Percentiles rank a stretch among this genome's conserved stretches.
Evolutionary conservation across 2,113 vertebrate species (phyloP).

Genomic region (Esox niger): DNA sequence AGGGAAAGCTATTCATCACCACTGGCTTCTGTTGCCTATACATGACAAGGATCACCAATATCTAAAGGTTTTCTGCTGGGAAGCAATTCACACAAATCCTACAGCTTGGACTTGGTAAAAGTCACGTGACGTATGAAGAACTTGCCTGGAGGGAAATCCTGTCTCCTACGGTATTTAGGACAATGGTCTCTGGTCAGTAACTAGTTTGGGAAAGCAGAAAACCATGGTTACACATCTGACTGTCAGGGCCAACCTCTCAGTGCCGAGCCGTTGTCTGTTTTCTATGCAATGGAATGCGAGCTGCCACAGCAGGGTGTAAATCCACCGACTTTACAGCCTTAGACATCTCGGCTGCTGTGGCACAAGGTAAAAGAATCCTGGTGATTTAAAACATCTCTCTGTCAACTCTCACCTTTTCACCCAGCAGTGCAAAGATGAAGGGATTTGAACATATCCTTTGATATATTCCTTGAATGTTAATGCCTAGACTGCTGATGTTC

Average conservation of each 20-base stretch:
- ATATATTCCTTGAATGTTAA: background rate
- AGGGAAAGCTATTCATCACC: no score
- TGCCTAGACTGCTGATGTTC: background rate
- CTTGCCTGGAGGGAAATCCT: background rate
- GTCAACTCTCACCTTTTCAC: slow-evolving; percentile 67
- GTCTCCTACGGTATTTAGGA: background rate
- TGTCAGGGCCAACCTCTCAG: slow-evolving; percentile 35
- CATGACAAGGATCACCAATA: no score
- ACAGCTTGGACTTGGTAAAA: no score
- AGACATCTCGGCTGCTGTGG: slow-evolving; percentile 45
- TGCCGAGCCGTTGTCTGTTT: slow-evolving; percentile 52
- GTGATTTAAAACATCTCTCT: slow-evolving; percentile 61
- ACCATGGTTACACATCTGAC: slow-evolving; percentile 5
- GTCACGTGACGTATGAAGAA: no score
- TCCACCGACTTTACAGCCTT: slow-evolving; percentile 69
- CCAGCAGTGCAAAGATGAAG: slow-evolving; percentile 54
- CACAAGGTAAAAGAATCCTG: slow-evolving; percentile 72
- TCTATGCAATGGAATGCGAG: slow-evolving; percentile 64
- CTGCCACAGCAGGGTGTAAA: slow-evolving; percentile 66
- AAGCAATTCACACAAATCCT: no score
- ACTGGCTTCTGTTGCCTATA: no score
- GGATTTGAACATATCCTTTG: slow-evolving; percentile 55
- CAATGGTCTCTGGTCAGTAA: no score
- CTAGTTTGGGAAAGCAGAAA: no score
- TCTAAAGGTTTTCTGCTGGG: no score